These are phyloP conservation scores for Montipora capricornis DNA, from an alignment of 64 coral and sea anemone species.

Conservation along the genomic window DNA sequence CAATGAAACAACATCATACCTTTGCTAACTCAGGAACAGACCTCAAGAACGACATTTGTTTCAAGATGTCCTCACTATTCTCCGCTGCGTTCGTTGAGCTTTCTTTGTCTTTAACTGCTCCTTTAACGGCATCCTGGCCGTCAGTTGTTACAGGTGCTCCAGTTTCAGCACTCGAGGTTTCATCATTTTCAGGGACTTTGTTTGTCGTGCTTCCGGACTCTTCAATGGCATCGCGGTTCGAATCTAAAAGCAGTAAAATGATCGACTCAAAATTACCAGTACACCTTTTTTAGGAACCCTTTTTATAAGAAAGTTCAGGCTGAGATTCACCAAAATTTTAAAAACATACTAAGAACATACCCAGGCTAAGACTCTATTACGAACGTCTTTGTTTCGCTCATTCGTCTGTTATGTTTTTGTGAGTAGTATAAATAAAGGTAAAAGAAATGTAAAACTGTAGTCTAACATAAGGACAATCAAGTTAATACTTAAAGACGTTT, in stretches of 20 bases:
- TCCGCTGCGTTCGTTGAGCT: constrained; percentile 46
- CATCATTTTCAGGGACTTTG: constrained; percentile 22
- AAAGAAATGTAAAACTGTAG: too few species aligned
- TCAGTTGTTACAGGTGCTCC: constrained; percentile 32
- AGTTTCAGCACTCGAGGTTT: constrained; percentile 21
- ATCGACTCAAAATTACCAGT: background rate
- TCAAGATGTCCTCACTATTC: constrained; percentile 50
- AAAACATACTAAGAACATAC: too few species aligned
- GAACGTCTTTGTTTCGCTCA: too few species aligned
- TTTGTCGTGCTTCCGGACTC: background rate
- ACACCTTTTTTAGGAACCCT: too few species aligned
- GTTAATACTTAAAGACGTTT: too few species aligned
- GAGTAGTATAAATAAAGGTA: too few species aligned
- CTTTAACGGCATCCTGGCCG: constrained; percentile 33
- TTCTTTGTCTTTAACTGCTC: constrained; percentile 30
- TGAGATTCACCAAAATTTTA: too few species aligned
- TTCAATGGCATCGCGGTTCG: constrained; percentile 53
- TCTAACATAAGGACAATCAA: too few species aligned
- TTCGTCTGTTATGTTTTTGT: too few species aligned
- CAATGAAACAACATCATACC: background rate
- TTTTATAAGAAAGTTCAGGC: too few species aligned
- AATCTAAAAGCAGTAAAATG: background rate
- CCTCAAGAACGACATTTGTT: background rate
- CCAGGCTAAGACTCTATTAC: too few species aligned
- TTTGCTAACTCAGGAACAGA: background rate